Percentiles rank a stretch among this genome's conserved stretches.
phyloP scores from a whole-genome alignment of 2,113 vertebrate genomes.

The Dolichotis patagonum region DNA sequence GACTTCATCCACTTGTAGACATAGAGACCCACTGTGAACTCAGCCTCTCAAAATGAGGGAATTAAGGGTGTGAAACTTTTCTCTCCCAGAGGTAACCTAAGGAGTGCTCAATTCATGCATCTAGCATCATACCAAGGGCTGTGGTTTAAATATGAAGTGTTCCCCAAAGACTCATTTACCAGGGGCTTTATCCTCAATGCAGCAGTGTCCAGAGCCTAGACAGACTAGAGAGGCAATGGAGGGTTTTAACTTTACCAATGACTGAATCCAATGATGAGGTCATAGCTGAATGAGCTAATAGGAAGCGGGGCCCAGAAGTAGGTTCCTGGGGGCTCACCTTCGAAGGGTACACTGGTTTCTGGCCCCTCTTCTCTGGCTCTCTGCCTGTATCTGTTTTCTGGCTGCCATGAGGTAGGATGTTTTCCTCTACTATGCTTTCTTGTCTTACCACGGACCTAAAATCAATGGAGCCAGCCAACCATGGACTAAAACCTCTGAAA shows the following conservation, averaged over 20 bases:
- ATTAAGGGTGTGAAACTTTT: fast-evolving
- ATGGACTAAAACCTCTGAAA: neutral
- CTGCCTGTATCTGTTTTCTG: neutral
- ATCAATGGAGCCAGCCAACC: neutral
- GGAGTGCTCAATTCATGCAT: fast-evolving
- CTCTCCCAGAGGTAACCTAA: neutral
- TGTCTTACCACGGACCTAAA: neutral
- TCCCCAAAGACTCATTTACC: neutral
- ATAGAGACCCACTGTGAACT: neutral
- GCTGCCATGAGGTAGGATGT: neutral
- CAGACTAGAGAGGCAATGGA: neutral
- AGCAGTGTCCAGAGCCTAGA: neutral
- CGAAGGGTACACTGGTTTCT: neutral
- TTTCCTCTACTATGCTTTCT: neutral
- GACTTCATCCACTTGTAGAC: neutral
- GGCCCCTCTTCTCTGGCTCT: neutral
- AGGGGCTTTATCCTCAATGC: neutral
- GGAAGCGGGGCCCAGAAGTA: neutral
- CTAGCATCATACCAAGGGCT: neutral
- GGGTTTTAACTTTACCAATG: neutral
- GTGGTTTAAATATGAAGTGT: neutral
- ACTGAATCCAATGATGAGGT: neutral
- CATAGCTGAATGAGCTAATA: neutral
- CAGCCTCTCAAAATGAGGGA: neutral
- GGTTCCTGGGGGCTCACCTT: neutral